A percentile compares a stretch with the other conserved stretches of the same genome.
Evolutionary conservation across 2,888 invertebrate species (phyloP).

Genomic region (Chalcis sispes): DNA sequence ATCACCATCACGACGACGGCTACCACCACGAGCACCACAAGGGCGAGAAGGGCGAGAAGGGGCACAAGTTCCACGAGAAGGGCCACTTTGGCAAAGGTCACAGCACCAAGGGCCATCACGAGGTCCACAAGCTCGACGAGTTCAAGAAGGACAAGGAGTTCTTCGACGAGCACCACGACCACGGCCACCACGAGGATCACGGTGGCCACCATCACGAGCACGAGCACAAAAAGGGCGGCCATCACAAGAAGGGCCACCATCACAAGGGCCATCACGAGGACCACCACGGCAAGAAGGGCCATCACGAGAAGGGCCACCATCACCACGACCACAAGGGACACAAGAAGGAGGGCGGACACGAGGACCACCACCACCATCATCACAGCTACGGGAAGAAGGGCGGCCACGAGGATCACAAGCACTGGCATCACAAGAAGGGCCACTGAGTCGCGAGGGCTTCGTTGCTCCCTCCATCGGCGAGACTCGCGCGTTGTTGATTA

Average conservation of each 20-base stretch:
- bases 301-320: constrained; percentile 88
- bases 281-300: constrained; percentile 88
- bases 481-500: constrained; percentile 21
- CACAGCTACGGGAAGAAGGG: constrained; percentile 88
- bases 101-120: constrained; percentile 90
- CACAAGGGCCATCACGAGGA: constrained; percentile 86
- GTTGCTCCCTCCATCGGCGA: constrained; percentile 8
- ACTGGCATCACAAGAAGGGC: constrained; percentile 82
- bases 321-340: constrained; percentile 88
- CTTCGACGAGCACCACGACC: constrained; percentile 90
- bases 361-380: constrained; percentile 86
- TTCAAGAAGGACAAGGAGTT: constrained; percentile 91
- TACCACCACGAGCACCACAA: constrained; percentile 82
- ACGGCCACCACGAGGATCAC: constrained; percentile 88
- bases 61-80: constrained; percentile 82
- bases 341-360: constrained; percentile 86
- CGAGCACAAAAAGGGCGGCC: constrained; percentile 88
- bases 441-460: constrained; percentile 62
- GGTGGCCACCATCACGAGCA: constrained; percentile 88
- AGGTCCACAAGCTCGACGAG: constrained; percentile 90
- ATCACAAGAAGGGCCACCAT: constrained; percentile 88
- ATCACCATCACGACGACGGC: constrained; percentile 82
- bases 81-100: constrained; percentile 91
- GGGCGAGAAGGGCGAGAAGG: constrained; percentile 83
- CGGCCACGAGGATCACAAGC: constrained; percentile 87